Evolutionary conservation across 2,113 vertebrate species (phyloP).

Genomic region (Mus spicilegus): DNA sequence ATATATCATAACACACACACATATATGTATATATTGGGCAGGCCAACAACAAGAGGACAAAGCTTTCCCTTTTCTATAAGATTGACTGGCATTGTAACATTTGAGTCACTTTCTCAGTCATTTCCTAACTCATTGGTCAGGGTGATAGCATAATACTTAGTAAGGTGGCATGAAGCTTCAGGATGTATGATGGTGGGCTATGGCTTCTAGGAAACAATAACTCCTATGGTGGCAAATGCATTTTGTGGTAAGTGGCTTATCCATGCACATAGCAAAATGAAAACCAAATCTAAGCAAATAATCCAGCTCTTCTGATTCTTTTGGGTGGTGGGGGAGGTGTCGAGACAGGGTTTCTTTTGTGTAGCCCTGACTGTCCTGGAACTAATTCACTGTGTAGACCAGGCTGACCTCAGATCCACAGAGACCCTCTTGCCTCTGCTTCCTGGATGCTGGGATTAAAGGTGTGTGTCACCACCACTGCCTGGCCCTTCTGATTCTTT

Average conservation of each 20-base stretch:
- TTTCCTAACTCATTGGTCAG: slow-evolving; percentile 33
- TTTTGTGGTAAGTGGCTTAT: background rate
- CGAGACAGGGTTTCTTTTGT: background rate
- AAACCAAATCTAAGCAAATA: background rate
- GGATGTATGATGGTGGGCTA: background rate
- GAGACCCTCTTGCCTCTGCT: background rate
- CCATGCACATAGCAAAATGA: background rate
- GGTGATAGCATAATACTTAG: background rate
- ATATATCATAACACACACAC: background rate
- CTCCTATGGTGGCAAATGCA: background rate
- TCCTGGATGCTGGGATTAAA: background rate
- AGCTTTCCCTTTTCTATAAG: slow-evolving; percentile 13
- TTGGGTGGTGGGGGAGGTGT: background rate
- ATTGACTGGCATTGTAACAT: background rate
- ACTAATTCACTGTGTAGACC: background rate
- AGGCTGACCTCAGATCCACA: background rate
- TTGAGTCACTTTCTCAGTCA: background rate
- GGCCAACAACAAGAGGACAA: background rate
- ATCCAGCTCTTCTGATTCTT: background rate
- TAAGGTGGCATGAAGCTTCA: background rate
- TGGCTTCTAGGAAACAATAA: background rate
- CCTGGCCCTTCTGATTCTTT: background rate
- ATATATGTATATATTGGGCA: background rate
- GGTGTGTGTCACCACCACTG: background rate
- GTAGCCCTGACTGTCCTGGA: background rate